These are phyloP conservation scores for Tetropium fuscum DNA, from an alignment of 2,888 invertebrate species.

Conservation along the genomic window DNA sequence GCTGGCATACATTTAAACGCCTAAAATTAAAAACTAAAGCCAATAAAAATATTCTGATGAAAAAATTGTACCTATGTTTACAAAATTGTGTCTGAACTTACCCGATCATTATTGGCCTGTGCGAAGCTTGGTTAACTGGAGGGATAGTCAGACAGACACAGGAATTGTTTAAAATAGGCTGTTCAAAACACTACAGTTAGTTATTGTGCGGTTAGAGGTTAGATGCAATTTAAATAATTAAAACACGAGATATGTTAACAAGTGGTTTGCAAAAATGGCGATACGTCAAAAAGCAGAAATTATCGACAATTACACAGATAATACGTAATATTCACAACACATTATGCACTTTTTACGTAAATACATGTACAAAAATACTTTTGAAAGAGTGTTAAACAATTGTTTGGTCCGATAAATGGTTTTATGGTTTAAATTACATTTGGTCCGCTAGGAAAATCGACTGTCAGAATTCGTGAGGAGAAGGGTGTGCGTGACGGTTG, in stretches of 20 bases:
- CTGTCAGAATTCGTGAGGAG: constrained; percentile 61
- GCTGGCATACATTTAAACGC: not conserved
- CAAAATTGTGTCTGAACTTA: constrained; percentile 46
- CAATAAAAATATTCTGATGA: constrained; percentile 1
- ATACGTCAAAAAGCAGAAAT: constrained; percentile 57
- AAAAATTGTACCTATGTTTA: constrained; percentile 33
- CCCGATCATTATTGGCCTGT: constrained; percentile 55
- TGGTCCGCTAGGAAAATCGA: constrained; percentile 66
- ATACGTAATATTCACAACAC: constrained; percentile 57
- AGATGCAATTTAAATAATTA: constrained; percentile 53
- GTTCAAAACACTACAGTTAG: constrained; percentile 45
- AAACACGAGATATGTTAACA: constrained; percentile 63
- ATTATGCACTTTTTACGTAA: constrained; percentile 53
- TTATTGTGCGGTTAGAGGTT: constrained; percentile 38
- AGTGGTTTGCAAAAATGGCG: constrained; percentile 66
- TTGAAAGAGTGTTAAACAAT: constrained; percentile 60
- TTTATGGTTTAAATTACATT: constrained; percentile 61
- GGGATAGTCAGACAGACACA: constrained; percentile 45
- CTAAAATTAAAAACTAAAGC: constrained; percentile 16
- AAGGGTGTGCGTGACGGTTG: constrained; percentile 61
- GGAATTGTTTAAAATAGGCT: constrained; percentile 38
- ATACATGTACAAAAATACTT: constrained; percentile 63
- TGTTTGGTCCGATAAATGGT: constrained; percentile 62
- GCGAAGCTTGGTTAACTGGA: constrained; percentile 34
- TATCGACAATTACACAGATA: constrained; percentile 54